Evolutionary conservation across 2,113 vertebrate species (phyloP).

Genomic region (Ammodytes dubius): DNA sequence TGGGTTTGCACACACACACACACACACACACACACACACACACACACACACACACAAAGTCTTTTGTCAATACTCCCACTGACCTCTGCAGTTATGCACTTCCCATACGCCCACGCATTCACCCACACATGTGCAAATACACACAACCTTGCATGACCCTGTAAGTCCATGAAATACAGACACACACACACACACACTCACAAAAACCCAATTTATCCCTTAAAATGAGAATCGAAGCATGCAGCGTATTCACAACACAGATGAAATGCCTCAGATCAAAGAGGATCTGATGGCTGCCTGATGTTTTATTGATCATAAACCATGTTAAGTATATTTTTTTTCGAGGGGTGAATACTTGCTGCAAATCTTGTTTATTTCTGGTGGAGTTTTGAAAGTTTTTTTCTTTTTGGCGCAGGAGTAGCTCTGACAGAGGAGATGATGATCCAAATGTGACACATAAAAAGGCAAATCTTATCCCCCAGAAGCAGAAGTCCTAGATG

Average conservation of each 20-base stretch:
- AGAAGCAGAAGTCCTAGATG: conserved; percentile 44
- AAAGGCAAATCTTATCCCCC: conserved; percentile 53
- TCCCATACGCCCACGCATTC: conserved; percentile 18
- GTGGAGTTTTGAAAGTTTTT: conserved; percentile 38
- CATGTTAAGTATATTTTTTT: conserved; percentile 47
- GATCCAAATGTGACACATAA: conserved; percentile 67
- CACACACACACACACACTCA: conserved; percentile 11
- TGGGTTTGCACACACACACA: conserved; percentile 37
- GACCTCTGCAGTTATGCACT: conserved; percentile 38
- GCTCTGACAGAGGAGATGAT: conserved; percentile 58
- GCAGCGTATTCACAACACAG: conserved; percentile 56
- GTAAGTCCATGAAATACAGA: conserved; percentile 40
- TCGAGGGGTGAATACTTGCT: conserved; percentile 38
- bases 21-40: conserved; percentile 38
- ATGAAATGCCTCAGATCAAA: conserved; percentile 71
- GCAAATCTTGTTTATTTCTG: conserved; percentile 57
- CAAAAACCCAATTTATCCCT: conserved; percentile 23
- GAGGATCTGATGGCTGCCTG: conserved; percentile 57
- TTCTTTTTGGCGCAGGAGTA: conserved; percentile 29
- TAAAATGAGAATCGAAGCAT: conserved; percentile 39
- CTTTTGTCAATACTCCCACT: conserved; percentile 56
- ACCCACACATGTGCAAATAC: conserved; percentile 27
- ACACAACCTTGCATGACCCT: conserved; percentile 53
- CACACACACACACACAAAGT: conserved; percentile 37
- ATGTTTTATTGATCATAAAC: conserved; percentile 77